These are phyloP conservation scores for Urosaurus nigricauda DNA, from an alignment of 2,797 vertebrate genomes.

Conservation along the genomic window DNA sequence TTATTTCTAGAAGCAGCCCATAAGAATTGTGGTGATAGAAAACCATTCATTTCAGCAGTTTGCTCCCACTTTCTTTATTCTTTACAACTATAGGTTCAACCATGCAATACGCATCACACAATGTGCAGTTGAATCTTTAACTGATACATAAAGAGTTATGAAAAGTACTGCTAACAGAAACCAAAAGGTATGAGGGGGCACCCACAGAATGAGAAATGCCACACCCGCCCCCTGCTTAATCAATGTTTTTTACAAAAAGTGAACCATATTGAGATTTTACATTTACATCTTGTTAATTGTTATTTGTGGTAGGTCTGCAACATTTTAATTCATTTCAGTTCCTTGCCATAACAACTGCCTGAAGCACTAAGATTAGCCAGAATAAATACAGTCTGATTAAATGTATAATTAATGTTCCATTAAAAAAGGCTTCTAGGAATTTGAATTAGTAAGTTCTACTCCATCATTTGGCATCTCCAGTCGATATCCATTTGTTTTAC, in stretches of 20 bases:
- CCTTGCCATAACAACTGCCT: conserved; percentile 71
- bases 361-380: conserved; percentile 67
- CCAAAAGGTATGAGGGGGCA: neutral
- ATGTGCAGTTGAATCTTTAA: neutral
- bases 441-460: conserved; percentile 62
- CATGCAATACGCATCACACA: neutral
- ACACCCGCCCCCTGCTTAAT: neutral
- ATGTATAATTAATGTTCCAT: conserved; percentile 78
- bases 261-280: conserved; percentile 40
- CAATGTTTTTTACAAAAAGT: conserved; percentile 13
- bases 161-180: neutral
- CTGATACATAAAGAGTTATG: neutral
- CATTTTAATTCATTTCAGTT: conserved; percentile 75
- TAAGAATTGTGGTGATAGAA: too few species aligned
- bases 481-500: conserved; percentile 66
- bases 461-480: conserved; percentile 54
- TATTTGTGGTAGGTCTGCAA: conserved; percentile 74
- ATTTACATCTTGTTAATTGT: conserved; percentile 68
- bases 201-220: neutral
- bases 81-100: too few species aligned
- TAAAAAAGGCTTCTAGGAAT: conserved; percentile 71
- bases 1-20: neutral
- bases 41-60: neutral
- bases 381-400: conserved; percentile 78
- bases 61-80: neutral